Evolutionary conservation across 2,888 invertebrate genomes (phyloP), one percentile per base, ranked within the genome.

Genomic region (Eubasilissa splendida): DNA sequence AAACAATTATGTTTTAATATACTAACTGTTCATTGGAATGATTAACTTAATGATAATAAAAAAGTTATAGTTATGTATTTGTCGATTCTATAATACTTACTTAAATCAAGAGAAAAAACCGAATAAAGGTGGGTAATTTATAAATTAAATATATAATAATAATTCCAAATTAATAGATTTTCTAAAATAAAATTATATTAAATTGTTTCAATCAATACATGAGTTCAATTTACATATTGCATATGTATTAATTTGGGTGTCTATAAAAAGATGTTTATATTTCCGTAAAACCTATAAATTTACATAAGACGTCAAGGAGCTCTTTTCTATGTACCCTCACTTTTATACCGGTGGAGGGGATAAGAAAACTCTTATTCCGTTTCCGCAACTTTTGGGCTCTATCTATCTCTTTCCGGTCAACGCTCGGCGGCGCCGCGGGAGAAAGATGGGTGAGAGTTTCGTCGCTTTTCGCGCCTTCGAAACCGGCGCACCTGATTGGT

Each of bases 391-490:
- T 71, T 54, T 71, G 9, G 58, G 54, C 11, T 77, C 12, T 11
- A 31, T 77, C 52, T 31, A 59, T 79, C 78, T 79, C 78, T 71
- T 79, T 79, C 78, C 22, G 11, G 52, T 59, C 7, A 22, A 77
- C 59, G 54, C 10, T 50, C 12, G n/a, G 31, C 59, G 31, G 14
- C 52, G 31, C 50, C 31, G 58, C 12, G 53, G 58, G 66, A 59
- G 77, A 77, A 70, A 71, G 71, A 77, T 66, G 58, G 79, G 53
- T 52, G 60, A 31, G 63, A 76, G 54, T 71, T 71, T 77, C 22
- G 53, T 70, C 58, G 53, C 79, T 80, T 66, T 68, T 83, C 75
- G 59, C 80, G 60, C 71, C 60, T 59, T 70, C 52, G n/a, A 60
- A 59, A 60, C 52, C 31, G 77, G 33, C 11, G 63, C 8, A n/a